Evolutionary conservation across 2,797 vertebrate species (phyloP), one percentile per base, ranked within the genome.

Genomic region (Moxostoma hubbsi): DNA sequence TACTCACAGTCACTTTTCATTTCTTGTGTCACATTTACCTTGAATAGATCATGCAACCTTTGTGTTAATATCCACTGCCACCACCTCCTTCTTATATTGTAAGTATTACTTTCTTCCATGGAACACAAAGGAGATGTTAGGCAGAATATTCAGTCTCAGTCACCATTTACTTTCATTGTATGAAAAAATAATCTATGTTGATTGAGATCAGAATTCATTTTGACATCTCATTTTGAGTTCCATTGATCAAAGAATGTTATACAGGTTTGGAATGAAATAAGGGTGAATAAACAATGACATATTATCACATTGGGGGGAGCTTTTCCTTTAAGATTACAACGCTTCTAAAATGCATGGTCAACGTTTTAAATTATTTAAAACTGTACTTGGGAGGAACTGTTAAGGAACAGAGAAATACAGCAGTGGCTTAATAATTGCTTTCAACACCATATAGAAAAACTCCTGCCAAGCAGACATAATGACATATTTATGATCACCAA

Each of bases 391-490:
- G 36, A 61, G 46, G 9, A 5, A 51, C n/a, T 11, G 10, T 16
- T 65, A 24, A 75, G 51, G 55, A 7, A 75, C n/a, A 65, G 18
- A 43, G 43, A 55, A 55, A 47, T n/a, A 51, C 51, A 75, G 43
- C 43, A 55, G 57, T 11, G 51, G 11, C 12, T 36, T 36, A 65
- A 55, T 65, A 75, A 65, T 75, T 10, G 51, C 51, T 65, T 65
- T 46, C 36, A n/a, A 64, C 51, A 18, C 62, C 43, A 55, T 43
- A 65, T 15, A 64, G 50, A 75, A 65, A 50, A 65, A 65, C 73
- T 55, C 61, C 61, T 75, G 43, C 73, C 53, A 75, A 63, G 59
- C 59, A 74, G 18, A 53, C 18, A 64, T 75, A 75, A 75, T 65
- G 73, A 55, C 62, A 75, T 75, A 65, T 75, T 75, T 65, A 75